phyloP scores from a whole-genome alignment of 2,113 vertebrate species.

The Pygoscelis antarcticus region DNA sequence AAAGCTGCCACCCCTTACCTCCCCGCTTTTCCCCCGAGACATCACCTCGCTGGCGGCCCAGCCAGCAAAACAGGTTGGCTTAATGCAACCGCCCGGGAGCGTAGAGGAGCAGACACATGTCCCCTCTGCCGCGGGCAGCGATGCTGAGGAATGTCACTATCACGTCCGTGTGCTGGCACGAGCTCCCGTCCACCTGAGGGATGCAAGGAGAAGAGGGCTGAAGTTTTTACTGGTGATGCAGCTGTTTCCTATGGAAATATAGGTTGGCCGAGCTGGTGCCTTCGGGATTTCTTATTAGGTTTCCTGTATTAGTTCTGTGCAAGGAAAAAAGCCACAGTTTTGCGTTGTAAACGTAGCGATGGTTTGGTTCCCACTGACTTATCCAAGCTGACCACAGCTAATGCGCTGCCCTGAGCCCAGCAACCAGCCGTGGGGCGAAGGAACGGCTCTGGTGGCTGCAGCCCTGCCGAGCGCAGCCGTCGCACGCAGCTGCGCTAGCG shows the following conservation, averaged over 20 bases:
- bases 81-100: background rate
- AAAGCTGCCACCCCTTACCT: background rate
- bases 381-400: background rate
- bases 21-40: background rate
- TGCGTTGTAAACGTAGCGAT: background rate
- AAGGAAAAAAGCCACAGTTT: background rate
- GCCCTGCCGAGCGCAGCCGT: background rate
- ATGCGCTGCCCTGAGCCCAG: background rate
- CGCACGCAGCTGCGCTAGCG: background rate
- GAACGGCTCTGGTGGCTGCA: fast-evolving
- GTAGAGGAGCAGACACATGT: background rate
- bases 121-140: background rate
- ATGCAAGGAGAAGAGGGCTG: background rate
- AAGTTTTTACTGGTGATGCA: background rate
- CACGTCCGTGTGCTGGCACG: fast-evolving
- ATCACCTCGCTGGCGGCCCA: fast-evolving
- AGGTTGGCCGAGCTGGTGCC: background rate
- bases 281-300: background rate
- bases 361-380: background rate
- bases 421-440: background rate
- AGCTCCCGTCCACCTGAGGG: background rate
- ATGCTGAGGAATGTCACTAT: background rate
- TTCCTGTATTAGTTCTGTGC: background rate
- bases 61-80: background rate
- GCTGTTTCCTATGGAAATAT: constrained; percentile 27